phyloP scores from a whole-genome alignment of 2,797 vertebrate genomes.

The Alca torda region DNA sequence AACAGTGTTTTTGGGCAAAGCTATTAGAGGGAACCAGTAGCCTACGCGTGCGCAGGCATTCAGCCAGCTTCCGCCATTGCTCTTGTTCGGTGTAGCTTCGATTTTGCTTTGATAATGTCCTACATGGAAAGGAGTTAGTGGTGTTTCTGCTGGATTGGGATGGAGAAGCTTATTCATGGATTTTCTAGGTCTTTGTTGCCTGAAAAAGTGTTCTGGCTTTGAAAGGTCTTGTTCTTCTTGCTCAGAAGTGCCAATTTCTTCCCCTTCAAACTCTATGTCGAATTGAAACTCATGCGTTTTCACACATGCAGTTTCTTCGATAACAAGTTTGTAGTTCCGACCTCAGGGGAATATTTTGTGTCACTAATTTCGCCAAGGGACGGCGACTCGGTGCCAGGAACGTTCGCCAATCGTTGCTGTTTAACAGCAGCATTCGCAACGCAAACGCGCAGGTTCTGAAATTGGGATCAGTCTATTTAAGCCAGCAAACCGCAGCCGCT shows the following conservation, averaged over 20 bases:
- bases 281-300: neutral
- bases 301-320: neutral
- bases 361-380: accelerated
- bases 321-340: neutral
- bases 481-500: neutral
- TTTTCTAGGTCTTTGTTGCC: neutral
- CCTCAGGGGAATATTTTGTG: neutral
- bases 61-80: neutral
- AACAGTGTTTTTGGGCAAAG: neutral
- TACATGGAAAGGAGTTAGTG: neutral
- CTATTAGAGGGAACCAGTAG: neutral
- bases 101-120: neutral
- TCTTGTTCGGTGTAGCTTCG: neutral
- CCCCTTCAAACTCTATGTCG: neutral
- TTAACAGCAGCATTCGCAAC: accelerated
- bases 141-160: neutral
- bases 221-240: neutral
- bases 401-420: neutral
- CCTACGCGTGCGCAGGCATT: accelerated
- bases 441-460: neutral
- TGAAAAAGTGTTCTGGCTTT: neutral
- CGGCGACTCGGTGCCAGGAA: neutral
- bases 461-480: accelerated
- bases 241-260: neutral
- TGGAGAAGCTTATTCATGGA: neutral